phyloP scores from a whole-genome alignment of 2,113 vertebrate genomes.

The Carassius carassius region DNA sequence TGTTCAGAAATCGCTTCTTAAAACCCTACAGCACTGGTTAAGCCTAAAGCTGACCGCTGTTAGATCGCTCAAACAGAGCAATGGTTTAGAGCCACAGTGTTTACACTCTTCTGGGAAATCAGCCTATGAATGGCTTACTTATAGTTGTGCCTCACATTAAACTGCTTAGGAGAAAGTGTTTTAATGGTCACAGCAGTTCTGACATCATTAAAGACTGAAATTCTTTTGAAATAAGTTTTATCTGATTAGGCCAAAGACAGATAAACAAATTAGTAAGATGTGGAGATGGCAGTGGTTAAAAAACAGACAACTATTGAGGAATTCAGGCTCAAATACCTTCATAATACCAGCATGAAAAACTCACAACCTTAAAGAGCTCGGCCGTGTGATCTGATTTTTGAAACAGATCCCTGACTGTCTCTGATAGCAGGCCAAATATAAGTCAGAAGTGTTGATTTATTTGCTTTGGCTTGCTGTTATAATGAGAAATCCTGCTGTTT shows the following conservation, averaged over 20 bases:
- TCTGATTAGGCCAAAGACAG: background rate
- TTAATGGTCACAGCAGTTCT: background rate
- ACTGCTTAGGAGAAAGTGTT: background rate
- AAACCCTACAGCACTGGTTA: background rate
- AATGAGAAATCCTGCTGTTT: background rate
- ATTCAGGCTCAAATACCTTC: background rate
- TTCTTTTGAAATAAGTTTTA: background rate
- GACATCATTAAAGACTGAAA: background rate
- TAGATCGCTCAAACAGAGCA: background rate
- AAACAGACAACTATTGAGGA: no score
- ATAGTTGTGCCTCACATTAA: background rate
- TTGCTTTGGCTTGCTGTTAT: no score
- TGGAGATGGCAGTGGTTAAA: no score
- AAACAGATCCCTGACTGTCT: background rate
- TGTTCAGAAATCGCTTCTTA: background rate
- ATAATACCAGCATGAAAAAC: background rate
- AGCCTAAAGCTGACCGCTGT: background rate
- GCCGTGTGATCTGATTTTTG: background rate
- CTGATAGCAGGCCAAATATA: background rate
- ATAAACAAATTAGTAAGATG: no score
- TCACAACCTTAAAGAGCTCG: background rate
- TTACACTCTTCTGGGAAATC: background rate
- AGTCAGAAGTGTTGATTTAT: no score
- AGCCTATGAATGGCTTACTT: background rate
- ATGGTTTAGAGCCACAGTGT: background rate